Percentiles rank a stretch among this genome's conserved stretches.
Evolutionary conservation across 2,888 invertebrate genomes (phyloP).

Genomic region (Nymphalis polychloros): DNA sequence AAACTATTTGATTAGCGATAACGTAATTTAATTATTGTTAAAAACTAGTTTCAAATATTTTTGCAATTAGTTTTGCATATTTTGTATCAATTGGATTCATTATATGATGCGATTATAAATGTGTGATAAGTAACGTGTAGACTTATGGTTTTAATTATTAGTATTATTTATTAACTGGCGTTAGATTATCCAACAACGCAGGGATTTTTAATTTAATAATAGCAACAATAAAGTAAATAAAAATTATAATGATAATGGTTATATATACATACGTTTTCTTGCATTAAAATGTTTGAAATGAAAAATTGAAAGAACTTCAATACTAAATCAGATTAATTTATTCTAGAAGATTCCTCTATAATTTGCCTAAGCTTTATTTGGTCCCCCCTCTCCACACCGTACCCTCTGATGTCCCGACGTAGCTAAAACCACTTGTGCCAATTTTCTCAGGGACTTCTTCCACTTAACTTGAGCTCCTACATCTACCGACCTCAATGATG

Average conservation of each 20-base stretch:
- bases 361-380: slow-evolving; percentile 45
- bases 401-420: slow-evolving; percentile 60
- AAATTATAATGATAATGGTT: no score
- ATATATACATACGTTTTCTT: no score
- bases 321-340: background rate
- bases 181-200: no score
- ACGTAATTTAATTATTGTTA: background rate
- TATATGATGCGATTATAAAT: no score
- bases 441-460: slow-evolving; percentile 79
- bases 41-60: background rate
- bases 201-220: no score
- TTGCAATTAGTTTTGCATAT: background rate
- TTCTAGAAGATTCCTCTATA: slow-evolving; percentile 24
- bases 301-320: background rate
- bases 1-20: background rate
- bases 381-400: slow-evolving; percentile 52
- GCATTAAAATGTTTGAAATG: background rate
- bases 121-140: background rate
- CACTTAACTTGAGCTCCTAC: slow-evolving; percentile 76
- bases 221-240: no score
- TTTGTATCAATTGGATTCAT: no score
- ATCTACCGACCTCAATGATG: slow-evolving; percentile 53
- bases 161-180: no score
- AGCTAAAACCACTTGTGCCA: slow-evolving; percentile 82
- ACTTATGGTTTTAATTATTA: no score